phyloP scores from a whole-genome alignment of 2,797 vertebrate genomes.

The Chloroceryle amazona region DNA sequence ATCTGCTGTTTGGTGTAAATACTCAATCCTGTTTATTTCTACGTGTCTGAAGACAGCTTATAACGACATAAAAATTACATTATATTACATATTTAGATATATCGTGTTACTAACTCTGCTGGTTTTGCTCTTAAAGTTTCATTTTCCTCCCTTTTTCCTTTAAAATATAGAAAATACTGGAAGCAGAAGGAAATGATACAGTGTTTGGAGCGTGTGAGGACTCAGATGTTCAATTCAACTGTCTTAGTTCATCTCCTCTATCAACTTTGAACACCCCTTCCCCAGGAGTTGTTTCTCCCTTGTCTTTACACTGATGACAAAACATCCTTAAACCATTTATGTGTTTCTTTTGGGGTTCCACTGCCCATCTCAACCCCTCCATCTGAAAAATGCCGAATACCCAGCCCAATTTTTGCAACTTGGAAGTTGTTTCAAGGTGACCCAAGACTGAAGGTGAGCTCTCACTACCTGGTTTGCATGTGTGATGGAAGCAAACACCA shows the following conservation, averaged over 20 bases:
- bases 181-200: neutral
- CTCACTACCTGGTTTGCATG: neutral
- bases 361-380: neutral
- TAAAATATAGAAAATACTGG: neutral
- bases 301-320: neutral
- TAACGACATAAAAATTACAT: neutral
- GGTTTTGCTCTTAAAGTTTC: neutral
- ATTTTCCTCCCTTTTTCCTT: neutral
- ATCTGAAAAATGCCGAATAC: rapidly evolving
- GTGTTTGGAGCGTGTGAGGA: neutral
- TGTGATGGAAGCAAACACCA: neutral
- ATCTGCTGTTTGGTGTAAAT: neutral
- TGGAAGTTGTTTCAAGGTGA: neutral
- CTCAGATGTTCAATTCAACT: neutral
- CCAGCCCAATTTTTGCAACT: neutral
- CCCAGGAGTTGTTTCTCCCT: neutral
- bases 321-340: neutral
- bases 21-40: neutral
- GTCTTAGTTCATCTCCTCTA: neutral
- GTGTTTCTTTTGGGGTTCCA: neutral
- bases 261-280: neutral
- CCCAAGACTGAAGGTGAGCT: rapidly evolving
- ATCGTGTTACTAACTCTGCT: neutral
- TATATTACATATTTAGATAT: neutral
- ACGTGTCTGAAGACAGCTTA: neutral